phyloP scores from a whole-genome alignment of 92 coral and sea anemone genomes.

The Nematostella vectensis region DNA sequence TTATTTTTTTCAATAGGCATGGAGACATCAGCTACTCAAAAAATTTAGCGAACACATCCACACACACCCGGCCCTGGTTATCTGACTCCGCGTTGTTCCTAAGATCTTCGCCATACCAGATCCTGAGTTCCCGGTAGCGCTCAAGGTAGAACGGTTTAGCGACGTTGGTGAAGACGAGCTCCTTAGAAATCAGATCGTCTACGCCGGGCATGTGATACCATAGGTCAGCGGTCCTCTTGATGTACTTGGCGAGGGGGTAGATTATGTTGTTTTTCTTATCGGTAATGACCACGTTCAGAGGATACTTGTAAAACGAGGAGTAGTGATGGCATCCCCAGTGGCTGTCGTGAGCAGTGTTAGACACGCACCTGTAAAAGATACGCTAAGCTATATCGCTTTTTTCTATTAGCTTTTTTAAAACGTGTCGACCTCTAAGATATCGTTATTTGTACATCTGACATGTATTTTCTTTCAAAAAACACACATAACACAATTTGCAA shows the following conservation, averaged over 20 bases:
- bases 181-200: constrained; percentile 34
- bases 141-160: constrained; percentile 50
- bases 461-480: no score
- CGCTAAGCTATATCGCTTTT: neutral
- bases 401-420: no score
- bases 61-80: constrained; percentile 50
- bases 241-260: constrained; percentile 9
- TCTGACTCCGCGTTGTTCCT: constrained; percentile 34
- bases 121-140: constrained; percentile 24
- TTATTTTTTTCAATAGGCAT: no score
- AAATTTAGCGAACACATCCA: constrained; percentile 29
- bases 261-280: constrained; percentile 22
- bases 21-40: no score
- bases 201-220: constrained; percentile 15
- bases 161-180: constrained; percentile 60
- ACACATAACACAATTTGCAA: no score
- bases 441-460: no score
- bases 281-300: constrained; percentile 24
- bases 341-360: constrained; percentile 26
- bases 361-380: constrained; percentile 10
- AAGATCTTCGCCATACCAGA: constrained; percentile 70
- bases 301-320: constrained; percentile 12
- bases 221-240: neutral
- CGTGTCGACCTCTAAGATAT: no score
- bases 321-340: constrained; percentile 38